Evolutionary conservation across 2,888 invertebrate genomes (phyloP), one percentile per base, ranked within the genome.

Genomic region (Cepaea hortensis): DNA sequence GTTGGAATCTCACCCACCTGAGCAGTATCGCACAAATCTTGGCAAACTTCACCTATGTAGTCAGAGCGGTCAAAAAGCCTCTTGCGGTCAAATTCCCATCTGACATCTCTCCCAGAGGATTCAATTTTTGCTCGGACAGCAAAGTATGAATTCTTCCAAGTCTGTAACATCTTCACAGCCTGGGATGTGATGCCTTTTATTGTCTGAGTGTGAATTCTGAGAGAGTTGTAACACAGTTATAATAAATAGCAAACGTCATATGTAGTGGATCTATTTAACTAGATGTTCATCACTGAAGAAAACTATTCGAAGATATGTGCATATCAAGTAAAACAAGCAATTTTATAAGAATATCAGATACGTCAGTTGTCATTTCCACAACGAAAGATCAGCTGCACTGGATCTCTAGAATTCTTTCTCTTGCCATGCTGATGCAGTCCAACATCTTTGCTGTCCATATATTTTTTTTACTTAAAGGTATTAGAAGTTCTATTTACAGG

Each of bases 1-100:
- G 61, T 48, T n/a, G 20, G 18, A 76, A 76, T 20, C 50, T 50
- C 50, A 48, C n/a, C 3, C 48, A 96, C 97, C 94, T 96, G 96
- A 0, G 97, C 96, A 46, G 97, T 96, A 87, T 96, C 96, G 13
- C 96, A 95, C 72, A 98, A 95, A 92, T 98, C 97, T 75, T 95
- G 95, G 86, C 97, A 97, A 13, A 98, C 97, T 5, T 95, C 95
- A 11, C 96, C 96, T 87, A 98, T 96, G 91, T 98, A 98, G 92
- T 98, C 97, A 0, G 97, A 97, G 87, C 96, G 96, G 0, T 96
- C 96, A 93, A 98, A 98, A 35, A 98, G 95, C 68, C 96, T 95
- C 9, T 96, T 96, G 90, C 97, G 96, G 92, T 98, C 97, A 93
- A 98, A 98, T 94, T 98, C 98, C 98, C 98, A 98, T 5, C 98